Evolutionary conservation across 2,797 vertebrate species (phyloP).

Genomic region (Pantherophis vulpinus): DNA sequence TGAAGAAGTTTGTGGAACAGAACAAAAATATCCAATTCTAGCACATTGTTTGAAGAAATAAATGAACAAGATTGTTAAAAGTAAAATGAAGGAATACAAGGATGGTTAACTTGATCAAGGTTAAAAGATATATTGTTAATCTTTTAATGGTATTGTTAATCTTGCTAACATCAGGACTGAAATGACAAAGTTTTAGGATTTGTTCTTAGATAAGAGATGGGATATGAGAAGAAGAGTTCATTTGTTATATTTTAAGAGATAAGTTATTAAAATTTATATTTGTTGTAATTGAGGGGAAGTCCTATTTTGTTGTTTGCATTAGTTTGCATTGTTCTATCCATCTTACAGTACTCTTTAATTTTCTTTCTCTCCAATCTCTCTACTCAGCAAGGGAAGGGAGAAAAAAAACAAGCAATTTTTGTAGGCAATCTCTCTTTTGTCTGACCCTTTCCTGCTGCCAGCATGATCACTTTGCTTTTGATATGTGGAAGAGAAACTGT

Average conservation of each 20-base stretch:
- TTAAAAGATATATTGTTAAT: neutral
- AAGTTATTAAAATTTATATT: neutral
- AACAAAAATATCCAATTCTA: neutral
- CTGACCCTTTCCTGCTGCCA: neutral
- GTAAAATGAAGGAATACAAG: neutral
- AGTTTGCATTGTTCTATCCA: neutral
- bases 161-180: neutral
- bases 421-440: neutral
- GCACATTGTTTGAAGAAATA: neutral
- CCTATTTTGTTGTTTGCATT: neutral
- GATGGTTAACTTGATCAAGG: neutral
- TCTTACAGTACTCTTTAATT: neutral
- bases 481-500: neutral
- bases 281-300: neutral
- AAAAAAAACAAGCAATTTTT: neutral
- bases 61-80: neutral
- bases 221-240: neutral
- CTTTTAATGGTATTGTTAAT: neutral
- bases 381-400: neutral
- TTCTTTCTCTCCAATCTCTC: neutral
- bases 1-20: neutral
- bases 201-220: neutral
- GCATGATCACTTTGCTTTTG: neutral
- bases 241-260: neutral
- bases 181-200: neutral